A percentile compares a stretch with the other conserved stretches of the same genome.
Evolutionary conservation across 2,797 vertebrate genomes (phyloP).

Genomic region (Clarias platycephalus): DNA sequence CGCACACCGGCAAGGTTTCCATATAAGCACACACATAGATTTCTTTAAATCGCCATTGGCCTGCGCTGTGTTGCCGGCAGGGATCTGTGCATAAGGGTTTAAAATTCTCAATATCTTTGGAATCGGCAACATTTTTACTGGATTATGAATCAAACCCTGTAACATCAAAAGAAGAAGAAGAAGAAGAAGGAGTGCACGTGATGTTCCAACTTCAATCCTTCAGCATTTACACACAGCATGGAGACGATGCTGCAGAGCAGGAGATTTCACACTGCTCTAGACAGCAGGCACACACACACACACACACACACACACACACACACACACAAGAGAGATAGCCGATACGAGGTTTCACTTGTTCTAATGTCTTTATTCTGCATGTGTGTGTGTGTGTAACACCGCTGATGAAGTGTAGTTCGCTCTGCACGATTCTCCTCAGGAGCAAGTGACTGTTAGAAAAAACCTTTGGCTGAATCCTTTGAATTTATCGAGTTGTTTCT

Average conservation of each 20-base stretch:
- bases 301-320: no score
- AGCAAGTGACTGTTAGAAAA: no score
- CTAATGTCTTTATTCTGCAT: not conserved
- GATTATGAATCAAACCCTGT: not conserved
- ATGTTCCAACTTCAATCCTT: not conserved
- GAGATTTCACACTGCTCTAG: no score
- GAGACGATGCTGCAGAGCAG: not conserved
- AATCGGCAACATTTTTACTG: not conserved
- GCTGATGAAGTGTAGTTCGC: not conserved
- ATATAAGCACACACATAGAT: no score
- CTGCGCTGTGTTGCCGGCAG: no score
- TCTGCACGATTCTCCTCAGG: not conserved
- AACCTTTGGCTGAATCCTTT: not conserved
- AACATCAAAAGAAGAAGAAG: no score
- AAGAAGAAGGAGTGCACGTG: no score
- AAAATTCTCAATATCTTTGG: not conserved
- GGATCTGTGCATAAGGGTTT: no score
- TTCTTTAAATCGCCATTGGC: no score
- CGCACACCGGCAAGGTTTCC: no score
- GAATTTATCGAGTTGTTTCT: not conserved
- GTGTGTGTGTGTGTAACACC: not conserved
- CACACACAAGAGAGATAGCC: not conserved
- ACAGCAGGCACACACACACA: no score
- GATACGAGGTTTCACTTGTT: not conserved
- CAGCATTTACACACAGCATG: not conserved